These are phyloP conservation scores for Terebella lapidaria DNA, from an alignment of 2,888 invertebrate species.

Conservation along the genomic window DNA sequence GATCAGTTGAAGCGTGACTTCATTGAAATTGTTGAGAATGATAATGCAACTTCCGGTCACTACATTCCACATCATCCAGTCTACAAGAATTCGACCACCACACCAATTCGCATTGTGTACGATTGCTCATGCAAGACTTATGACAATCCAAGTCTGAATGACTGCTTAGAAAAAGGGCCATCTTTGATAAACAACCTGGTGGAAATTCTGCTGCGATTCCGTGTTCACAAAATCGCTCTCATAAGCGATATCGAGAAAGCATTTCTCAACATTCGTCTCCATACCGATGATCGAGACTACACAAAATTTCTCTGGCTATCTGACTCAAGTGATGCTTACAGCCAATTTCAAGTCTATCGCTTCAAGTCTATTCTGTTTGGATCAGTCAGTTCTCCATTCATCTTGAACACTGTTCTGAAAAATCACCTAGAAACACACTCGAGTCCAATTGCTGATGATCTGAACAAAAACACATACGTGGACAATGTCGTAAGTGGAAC, in stretches of 20 bases:
- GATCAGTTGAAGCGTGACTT: conserved; percentile 1
- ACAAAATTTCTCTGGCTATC: conserved; percentile 6
- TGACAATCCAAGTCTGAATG: conserved; percentile 4
- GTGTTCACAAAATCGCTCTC: neutral
- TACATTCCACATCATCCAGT: conserved; percentile 4
- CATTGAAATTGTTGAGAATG: neutral
- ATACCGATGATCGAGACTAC: neutral
- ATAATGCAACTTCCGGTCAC: neutral
- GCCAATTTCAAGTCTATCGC: neutral
- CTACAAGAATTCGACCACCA: conserved; percentile 1
- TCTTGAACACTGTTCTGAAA: neutral
- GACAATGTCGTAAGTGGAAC: conserved; percentile 3
- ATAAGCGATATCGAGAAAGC: conserved; percentile 8
- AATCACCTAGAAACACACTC: neutral
- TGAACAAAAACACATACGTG: neutral
- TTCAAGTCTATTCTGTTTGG: conserved; percentile 4
- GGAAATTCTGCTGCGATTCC: neutral
- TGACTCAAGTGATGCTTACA: neutral
- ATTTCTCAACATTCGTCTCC: conserved; percentile 1
- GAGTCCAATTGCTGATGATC: neutral
- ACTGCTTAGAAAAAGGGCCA: conserved; percentile 3
- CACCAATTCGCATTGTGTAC: conserved; percentile 1
- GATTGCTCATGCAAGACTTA: neutral
- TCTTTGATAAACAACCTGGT: conserved; percentile 3
- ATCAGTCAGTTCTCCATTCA: conserved; percentile 1